These are phyloP conservation scores for Siniperca knerii DNA, from an alignment of 2,113 vertebrate species.

Conservation along the genomic window DNA sequence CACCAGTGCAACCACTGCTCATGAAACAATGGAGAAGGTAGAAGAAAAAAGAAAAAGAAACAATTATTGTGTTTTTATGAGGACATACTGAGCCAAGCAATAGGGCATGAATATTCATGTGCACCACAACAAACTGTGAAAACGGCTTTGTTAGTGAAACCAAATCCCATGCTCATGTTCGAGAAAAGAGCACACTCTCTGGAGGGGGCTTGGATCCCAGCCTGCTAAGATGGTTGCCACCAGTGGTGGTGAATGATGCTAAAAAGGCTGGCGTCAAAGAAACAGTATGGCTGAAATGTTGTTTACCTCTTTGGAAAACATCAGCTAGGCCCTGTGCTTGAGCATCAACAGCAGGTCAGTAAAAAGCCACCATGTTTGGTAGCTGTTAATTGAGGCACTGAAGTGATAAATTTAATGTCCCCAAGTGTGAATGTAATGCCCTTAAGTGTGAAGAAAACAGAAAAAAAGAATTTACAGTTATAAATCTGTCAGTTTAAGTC, in stretches of 20 bases:
- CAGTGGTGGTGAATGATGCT: constrained; percentile 65
- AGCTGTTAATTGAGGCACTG: constrained; percentile 59
- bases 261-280: constrained; percentile 62
- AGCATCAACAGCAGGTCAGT: constrained; percentile 53
- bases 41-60: constrained; percentile 16
- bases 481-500: constrained; percentile 52
- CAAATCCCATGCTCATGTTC: constrained; percentile 71
- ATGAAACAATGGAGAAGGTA: constrained; percentile 29
- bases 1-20: constrained; percentile 21
- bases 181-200: constrained; percentile 56
- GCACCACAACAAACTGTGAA: constrained; percentile 75
- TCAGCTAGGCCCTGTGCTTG: constrained; percentile 10
- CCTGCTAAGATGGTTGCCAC: constrained; percentile 70
- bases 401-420: constrained; percentile 60
- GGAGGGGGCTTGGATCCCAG: constrained; percentile 66
- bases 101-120: constrained; percentile 77
- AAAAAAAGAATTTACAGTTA: constrained; percentile 25
- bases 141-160: constrained; percentile 80
- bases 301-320: constrained; percentile 68
- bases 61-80: constrained; percentile 34
- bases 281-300: constrained; percentile 62
- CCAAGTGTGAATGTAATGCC: constrained; percentile 60
- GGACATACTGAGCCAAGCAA: constrained; percentile 53
- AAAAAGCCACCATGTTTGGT: constrained; percentile 36
- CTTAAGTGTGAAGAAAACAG: constrained; percentile 55